phyloP scores from a whole-genome alignment of 2,888 invertebrate genomes.

The Agapetus fuscipes region DNA sequence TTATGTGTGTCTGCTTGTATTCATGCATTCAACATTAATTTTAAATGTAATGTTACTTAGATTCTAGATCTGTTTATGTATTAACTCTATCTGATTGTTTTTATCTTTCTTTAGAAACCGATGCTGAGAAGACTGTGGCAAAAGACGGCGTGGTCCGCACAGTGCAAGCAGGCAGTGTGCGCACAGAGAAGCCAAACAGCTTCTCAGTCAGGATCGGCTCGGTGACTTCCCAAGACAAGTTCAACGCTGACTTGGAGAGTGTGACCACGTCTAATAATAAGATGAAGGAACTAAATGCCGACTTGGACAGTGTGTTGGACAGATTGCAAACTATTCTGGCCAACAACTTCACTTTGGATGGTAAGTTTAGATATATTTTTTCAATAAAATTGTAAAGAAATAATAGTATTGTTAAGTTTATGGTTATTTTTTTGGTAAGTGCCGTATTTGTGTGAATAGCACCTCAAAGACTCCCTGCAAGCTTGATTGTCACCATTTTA shows the following conservation, averaged over 20 bases:
- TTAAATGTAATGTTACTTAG: no score
- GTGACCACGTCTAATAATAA: conserved; percentile 36
- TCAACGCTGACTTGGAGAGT: conserved; percentile 33
- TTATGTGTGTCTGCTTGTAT: no score
- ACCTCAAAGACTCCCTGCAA: no score
- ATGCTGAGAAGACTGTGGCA: conserved; percentile 8
- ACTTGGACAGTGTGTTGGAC: conserved; percentile 58
- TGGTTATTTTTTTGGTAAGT: no score
- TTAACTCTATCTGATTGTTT: no score
- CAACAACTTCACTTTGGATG: conserved; percentile 57
- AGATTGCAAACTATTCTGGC: conserved; percentile 61
- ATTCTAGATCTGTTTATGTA: no score
- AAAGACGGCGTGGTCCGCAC: conserved; percentile 1
- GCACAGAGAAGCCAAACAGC: not conserved
- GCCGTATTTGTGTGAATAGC: no score
- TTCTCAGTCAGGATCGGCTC: conserved; percentile 3
- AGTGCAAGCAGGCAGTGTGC: not conserved
- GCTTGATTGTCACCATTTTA: no score
- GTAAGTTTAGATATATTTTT: conserved; percentile 30
- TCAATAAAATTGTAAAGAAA: not conserved
- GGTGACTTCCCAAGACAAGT: conserved; percentile 29
- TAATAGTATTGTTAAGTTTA: no score
- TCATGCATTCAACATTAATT: no score
- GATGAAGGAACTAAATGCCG: conserved; percentile 50
- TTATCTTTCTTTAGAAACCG: conserved; percentile 9